Evolutionary conservation across 2,113 vertebrate genomes (phyloP), one percentile per base, ranked within the genome.

Genomic region (Ciconia maguari): DNA sequence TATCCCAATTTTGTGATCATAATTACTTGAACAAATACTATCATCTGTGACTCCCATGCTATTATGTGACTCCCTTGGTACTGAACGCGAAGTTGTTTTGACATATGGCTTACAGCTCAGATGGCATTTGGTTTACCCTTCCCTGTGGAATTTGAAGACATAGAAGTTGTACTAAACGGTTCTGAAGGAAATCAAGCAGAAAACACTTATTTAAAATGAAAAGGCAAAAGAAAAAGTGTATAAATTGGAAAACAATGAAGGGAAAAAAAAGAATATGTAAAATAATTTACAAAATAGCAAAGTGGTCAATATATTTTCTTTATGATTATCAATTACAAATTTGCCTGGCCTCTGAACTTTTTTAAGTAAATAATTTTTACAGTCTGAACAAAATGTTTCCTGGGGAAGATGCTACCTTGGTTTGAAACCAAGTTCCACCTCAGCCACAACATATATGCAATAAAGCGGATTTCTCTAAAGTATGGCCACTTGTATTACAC

Each of bases 71-170:
- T 92, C 38, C 42, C 78, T 83, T 32, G 15, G 16, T 74, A 82
- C 3, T 90, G 26, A 79, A 62, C 19, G 12, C 22, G 90, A 96
- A 93, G 55, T 52, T 18, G 0, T 90, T 97, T 89, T 81, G 34
- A 91, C 70, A 78, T 69, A 84, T 21, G 55, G 54, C 49, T 96
- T 93, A 87, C 65, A 70, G 57, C n/a, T 93, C 57, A 81, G 25
- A 66, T 70, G 66, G 22, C 55, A 87, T 94, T 97, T 94, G 55
- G 62, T 97, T 97, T 94, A 80, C 11, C 61, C 38, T 83, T 96
- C 87, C 65, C 65, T 74, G 11, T 87, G 72, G 90, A 97, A 95
- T 96, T 72, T 68, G 58, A 83, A 94, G 61, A 94, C 36, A 87
- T 10, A 80, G 34, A 93, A 94, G 49, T 49, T 22, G 2, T 60